A percentile compares a stretch with the other conserved stretches of the same genome.
Conservation (phyloP, 2,113 vertebrate genomes). For the Struthidea cinerea region DNA sequence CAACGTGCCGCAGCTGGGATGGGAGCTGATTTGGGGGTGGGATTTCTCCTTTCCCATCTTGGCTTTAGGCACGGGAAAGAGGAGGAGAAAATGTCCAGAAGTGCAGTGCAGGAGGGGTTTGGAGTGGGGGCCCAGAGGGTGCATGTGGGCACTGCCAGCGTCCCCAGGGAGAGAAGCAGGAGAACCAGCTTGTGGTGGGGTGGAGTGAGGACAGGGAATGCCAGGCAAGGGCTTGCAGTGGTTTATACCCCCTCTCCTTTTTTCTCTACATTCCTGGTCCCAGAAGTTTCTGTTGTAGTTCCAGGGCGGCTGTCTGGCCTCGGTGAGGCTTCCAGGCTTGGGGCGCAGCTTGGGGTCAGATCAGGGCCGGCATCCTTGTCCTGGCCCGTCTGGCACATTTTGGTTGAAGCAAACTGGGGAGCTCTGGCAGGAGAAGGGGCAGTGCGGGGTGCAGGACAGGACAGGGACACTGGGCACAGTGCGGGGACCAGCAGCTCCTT, state of each 20-base stretch:
- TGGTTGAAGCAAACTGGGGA: neutral
- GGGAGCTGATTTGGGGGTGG: neutral
- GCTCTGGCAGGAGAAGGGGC: neutral
- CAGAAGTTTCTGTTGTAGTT: neutral
- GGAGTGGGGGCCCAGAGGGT: neutral
- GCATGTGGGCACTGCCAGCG: neutral
- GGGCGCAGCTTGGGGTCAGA: neutral
- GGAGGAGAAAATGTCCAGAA: neutral
- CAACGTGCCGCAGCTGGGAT: accelerated
- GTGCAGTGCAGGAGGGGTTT: neutral
- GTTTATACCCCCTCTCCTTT: accelerated
- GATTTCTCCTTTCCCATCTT: neutral
- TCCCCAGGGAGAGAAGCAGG: neutral
- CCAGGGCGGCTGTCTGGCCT: neutral
- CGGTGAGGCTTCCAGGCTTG: accelerated
- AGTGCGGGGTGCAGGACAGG: neutral
- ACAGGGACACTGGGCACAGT: neutral
- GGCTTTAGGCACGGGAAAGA: neutral
- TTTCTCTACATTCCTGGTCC: accelerated
- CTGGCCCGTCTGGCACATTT: accelerated
- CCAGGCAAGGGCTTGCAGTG: neutral
- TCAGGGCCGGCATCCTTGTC: neutral
- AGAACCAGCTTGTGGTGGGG: neutral
- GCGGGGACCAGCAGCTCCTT: neutral
- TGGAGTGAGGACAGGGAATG: neutral